Evolutionary conservation across 2,113 vertebrate species (phyloP).

Genomic region (Cricetomys ansorgei): DNA sequence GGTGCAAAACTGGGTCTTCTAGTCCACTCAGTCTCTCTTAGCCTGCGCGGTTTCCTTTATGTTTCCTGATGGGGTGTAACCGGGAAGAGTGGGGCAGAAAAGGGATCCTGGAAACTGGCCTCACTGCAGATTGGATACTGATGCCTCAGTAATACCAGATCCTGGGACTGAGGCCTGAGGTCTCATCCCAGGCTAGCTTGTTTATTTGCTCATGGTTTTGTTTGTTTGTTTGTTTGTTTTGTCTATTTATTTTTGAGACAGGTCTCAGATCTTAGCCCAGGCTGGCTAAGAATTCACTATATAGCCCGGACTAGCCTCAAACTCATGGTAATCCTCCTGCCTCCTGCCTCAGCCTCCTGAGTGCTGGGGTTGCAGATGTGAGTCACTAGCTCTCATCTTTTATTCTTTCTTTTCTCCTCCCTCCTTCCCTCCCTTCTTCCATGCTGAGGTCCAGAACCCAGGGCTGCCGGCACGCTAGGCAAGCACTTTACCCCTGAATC

Average conservation of each 20-base stretch:
- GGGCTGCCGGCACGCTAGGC: neutral
- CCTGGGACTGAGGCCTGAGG: neutral
- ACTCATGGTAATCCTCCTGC: neutral
- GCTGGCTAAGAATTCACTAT: neutral
- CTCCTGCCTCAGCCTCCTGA: neutral
- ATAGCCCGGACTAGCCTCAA: neutral
- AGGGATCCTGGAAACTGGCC: fast-evolving
- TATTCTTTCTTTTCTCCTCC: neutral
- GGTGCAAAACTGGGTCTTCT: no score
- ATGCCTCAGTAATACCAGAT: neutral
- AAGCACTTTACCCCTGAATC: neutral
- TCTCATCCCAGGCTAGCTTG: neutral
- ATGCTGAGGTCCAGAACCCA: neutral
- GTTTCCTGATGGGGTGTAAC: neutral
- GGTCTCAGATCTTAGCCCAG: neutral
- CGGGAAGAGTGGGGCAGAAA: neutral
- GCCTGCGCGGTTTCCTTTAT: neutral
- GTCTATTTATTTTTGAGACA: neutral
- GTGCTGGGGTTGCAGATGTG: neutral
- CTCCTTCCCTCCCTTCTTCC: neutral
- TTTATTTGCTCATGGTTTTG: neutral
- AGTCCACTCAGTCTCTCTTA: neutral
- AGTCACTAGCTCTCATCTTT: neutral
- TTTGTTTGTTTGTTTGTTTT: neutral
- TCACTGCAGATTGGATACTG: no score